phyloP scores from a whole-genome alignment of 1,140 invertebrate genomes.

The Leptopilina boulardi region DNA sequence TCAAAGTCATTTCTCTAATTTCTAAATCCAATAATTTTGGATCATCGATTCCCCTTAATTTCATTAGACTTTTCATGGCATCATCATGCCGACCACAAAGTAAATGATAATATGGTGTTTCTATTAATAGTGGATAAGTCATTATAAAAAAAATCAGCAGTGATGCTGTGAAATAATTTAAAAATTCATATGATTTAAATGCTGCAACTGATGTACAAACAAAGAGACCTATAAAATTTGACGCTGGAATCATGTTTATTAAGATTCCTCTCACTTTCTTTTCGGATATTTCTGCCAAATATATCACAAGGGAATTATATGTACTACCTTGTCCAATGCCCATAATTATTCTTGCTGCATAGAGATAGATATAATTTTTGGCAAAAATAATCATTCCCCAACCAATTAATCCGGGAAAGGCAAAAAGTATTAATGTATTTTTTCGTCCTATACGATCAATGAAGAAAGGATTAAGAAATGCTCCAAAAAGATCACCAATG shows the following conservation, averaged over 20 bases:
- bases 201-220: neutral
- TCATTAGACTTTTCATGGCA: neutral
- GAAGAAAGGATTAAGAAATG: neutral
- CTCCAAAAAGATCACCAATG: slow-evolving; percentile 3
- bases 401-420: neutral
- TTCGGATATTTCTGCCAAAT: neutral
- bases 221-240: neutral
- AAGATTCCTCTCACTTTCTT: neutral
- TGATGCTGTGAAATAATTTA: neutral
- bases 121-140: neutral
- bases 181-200: neutral
- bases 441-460: neutral
- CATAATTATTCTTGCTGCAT: neutral
- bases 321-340: neutral
- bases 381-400: neutral
- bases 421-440: neutral
- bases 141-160: neutral
- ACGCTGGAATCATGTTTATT: neutral
- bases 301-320: neutral
- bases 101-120: neutral
- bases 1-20: neutral
- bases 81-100: neutral
- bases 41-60: neutral
- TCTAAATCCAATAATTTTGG: neutral
- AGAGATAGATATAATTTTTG: neutral